Evolutionary conservation across 2,888 invertebrate genomes (phyloP).

Genomic region (Pantelozetes paolii): DNA sequence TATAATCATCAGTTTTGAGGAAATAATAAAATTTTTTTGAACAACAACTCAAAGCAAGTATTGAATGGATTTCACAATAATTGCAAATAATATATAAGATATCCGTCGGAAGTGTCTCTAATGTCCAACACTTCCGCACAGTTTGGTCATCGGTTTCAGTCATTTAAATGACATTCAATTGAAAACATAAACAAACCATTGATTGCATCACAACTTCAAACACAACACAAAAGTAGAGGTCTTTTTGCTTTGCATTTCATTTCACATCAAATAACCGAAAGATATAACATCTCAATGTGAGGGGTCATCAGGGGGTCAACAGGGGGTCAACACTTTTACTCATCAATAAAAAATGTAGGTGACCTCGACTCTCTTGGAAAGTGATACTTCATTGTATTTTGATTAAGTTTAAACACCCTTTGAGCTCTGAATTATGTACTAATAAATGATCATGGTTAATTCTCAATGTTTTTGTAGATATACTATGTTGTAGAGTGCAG

Average conservation of each 20-base stretch:
- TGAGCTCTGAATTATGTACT: too few species aligned
- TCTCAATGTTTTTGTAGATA: too few species aligned
- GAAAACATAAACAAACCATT: constrained; percentile 2
- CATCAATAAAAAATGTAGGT: too few species aligned
- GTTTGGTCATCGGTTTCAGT: background rate
- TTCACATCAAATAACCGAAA: too few species aligned
- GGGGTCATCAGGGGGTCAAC: too few species aligned
- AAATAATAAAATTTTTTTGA: constrained; percentile 56
- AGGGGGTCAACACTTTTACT: too few species aligned
- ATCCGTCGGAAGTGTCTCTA: constrained; percentile 54
- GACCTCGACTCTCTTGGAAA: too few species aligned
- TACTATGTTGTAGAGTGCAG: too few species aligned
- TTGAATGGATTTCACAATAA: constrained; percentile 52
- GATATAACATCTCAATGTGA: too few species aligned
- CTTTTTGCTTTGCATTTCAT: background rate
- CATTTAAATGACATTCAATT: background rate
- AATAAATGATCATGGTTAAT: too few species aligned
- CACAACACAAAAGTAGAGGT: background rate
- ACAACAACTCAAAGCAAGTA: constrained; percentile 54
- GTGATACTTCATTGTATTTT: too few species aligned
- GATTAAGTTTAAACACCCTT: too few species aligned
- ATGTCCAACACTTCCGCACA: background rate
- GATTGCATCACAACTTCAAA: constrained; percentile 14
- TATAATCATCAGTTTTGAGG: constrained; percentile 53
- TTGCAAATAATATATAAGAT: constrained; percentile 58